Conservation (phyloP, 2,797 vertebrate genomes). For the Acanthornis magna region DNA sequence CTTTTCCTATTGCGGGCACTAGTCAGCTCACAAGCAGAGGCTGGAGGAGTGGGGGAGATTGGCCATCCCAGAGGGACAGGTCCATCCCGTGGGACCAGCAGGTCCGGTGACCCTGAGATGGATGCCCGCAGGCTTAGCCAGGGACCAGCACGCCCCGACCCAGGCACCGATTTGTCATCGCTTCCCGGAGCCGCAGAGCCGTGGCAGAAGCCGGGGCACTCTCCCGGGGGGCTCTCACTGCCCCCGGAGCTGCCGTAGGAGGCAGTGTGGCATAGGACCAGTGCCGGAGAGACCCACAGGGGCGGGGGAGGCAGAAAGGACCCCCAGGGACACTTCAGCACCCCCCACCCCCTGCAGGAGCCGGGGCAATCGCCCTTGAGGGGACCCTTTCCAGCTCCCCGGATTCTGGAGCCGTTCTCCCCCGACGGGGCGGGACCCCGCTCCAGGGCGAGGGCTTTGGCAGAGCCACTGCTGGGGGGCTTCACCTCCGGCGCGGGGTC, state of each 20-base stretch:
- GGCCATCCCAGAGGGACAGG: accelerated
- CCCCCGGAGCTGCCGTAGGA: not conserved
- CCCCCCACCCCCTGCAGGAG: not conserved
- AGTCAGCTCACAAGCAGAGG: not conserved
- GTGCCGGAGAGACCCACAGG: not conserved
- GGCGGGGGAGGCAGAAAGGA: not conserved
- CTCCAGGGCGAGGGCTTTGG: not conserved
- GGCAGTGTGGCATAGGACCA: not conserved
- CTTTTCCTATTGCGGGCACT: not conserved
- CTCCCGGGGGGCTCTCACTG: not conserved
- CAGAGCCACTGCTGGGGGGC: not conserved
- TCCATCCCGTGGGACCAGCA: accelerated
- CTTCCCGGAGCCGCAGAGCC: not conserved
- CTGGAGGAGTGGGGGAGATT: not conserved
- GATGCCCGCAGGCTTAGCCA: not conserved
- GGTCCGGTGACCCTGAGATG: not conserved
- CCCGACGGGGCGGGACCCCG: not conserved
- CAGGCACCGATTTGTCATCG: accelerated
- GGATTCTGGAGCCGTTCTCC: not conserved
- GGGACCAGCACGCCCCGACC: accelerated
- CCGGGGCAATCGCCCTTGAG: accelerated
- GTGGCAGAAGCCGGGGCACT: accelerated
- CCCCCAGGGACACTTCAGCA: not conserved
- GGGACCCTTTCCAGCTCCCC: not conserved
- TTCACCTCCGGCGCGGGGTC: not conserved